Evolutionary conservation across 2,113 vertebrate species (phyloP), one percentile per base, ranked within the genome.

Genomic region (Mobula birostris): DNA sequence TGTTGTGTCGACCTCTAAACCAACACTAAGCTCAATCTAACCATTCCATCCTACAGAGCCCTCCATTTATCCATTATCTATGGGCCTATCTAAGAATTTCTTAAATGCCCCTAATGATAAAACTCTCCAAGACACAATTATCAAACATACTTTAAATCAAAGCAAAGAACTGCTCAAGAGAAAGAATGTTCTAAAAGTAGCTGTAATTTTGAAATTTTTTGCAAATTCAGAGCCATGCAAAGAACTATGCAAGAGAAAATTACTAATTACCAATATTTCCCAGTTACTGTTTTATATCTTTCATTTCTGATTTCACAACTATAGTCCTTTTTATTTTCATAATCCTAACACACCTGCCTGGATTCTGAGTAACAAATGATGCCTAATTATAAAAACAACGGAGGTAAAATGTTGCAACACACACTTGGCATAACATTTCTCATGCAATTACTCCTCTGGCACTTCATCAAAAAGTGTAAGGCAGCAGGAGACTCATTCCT

Each of bases 381-480:
- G 24, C 70, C 11, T 24, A 76, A 76, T 56, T 56, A 74, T 29
- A 48, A 93, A 56, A 93, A 12, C 36, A 93, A 11, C 19, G 9
- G 19, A 76, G 36, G 19, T 93, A 93, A 48, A 74, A 70, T 72
- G 7, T 48, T 27, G 36, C 40, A 72, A 74, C 15, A 93, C 21
- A 14, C 11, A 27, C 21, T 93, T 76, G 12, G 36, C 36, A 7
- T 74, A 72, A 74, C 70, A 74, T 74, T 48, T 74, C 32, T 93
- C 68, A 72, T 48, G 66, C 68, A 74, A 48, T 40, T 74, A 48
- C 36, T 56, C 27, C 11, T 56, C 91, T 56, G 70, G 68, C 68
- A 76, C 14, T 93, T 74, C 48, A 93, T 72, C 91, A 93, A 93
- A 24, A 76, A 93, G 91, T 74, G 72, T 36, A 93, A 48, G 24